These are phyloP conservation scores for Leptopilina drosophilae DNA, from an alignment of 2,888 invertebrate species.

Conservation along the genomic window DNA sequence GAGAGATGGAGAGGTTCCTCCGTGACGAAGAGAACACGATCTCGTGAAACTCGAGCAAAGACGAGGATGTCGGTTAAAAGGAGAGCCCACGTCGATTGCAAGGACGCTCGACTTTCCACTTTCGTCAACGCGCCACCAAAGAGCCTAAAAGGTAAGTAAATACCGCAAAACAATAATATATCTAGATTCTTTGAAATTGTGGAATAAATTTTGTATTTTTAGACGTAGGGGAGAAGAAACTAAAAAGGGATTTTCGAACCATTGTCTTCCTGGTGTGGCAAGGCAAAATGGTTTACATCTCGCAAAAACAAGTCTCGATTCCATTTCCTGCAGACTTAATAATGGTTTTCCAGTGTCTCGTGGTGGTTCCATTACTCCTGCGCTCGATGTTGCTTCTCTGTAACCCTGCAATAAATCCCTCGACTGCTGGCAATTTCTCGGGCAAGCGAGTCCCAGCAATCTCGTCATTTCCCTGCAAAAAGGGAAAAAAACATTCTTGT, in stretches of 20 bases:
- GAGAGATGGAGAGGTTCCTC: slow-evolving; percentile 90
- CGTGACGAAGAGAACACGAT: slow-evolving; percentile 91
- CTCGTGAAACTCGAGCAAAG: slow-evolving; percentile 91
- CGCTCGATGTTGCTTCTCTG: slow-evolving; percentile 89
- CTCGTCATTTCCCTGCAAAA: slow-evolving; percentile 74
- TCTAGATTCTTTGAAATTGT: not conserved
- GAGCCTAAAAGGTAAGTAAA: slow-evolving; percentile 76
- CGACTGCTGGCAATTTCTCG: slow-evolving; percentile 71
- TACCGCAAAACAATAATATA: not conserved
- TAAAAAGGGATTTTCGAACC: slow-evolving; percentile 76
- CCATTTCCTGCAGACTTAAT: slow-evolving; percentile 89
- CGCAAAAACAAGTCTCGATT: slow-evolving; percentile 92
- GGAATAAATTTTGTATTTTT: not conserved
- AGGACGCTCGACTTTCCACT: slow-evolving; percentile 86
- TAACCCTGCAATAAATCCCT: slow-evolving; percentile 78
- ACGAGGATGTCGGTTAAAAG: slow-evolving; percentile 90
- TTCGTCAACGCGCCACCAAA: slow-evolving; percentile 91
- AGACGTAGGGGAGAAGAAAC: too few relatives aligned
- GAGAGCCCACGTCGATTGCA: slow-evolving; percentile 91
- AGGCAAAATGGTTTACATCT: slow-evolving; percentile 93
- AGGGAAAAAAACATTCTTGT: not conserved
- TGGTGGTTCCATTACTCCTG: slow-evolving; percentile 90
- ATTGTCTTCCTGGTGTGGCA: slow-evolving; percentile 89
- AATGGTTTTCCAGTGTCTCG: slow-evolving; percentile 88
- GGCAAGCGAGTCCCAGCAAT: slow-evolving; percentile 70